Evolutionary conservation across 2,888 invertebrate genomes (phyloP).

Genomic region (Pseudococcus viburni): DNA sequence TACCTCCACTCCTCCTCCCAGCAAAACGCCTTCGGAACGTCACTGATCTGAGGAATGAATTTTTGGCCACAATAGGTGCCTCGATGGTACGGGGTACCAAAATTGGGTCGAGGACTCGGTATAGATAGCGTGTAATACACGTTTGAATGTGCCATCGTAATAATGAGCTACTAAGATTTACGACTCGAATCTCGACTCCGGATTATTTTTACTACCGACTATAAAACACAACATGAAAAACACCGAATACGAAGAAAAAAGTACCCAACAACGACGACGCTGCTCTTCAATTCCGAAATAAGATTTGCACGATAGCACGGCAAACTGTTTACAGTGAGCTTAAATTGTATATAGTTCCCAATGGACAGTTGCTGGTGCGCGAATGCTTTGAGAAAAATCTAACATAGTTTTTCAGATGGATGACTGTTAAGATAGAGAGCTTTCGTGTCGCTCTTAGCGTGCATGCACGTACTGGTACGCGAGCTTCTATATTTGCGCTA

Average conservation of each 20-base stretch:
- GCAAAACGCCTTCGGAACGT: no score
- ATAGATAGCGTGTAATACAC: conserved; percentile 54
- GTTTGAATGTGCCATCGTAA: conserved; percentile 60
- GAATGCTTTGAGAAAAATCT: conserved; percentile 62
- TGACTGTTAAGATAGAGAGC: conserved; percentile 61
- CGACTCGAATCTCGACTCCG: conserved; percentile 58
- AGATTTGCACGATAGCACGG: conserved; percentile 60
- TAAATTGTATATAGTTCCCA: conserved; percentile 66
- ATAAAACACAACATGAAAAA: conserved; percentile 59
- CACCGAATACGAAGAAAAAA: conserved; percentile 47
- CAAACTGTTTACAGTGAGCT: conserved; percentile 63
- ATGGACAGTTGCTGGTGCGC: conserved; percentile 50
- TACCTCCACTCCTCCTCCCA: no score
- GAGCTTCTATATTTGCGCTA: background rate
- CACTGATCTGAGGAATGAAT: conserved; percentile 3
- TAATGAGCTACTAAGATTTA: conserved; percentile 64
- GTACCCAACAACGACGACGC: background rate
- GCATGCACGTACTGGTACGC: background rate
- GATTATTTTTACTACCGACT: conserved; percentile 63
- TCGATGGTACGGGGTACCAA: background rate
- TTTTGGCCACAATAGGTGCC: background rate
- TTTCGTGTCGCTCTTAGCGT: conserved; percentile 61
- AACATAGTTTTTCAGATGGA: conserved; percentile 61
- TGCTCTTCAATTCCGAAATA: conserved; percentile 61
- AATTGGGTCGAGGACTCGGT: background rate